phyloP scores from a whole-genome alignment of 2,113 vertebrate species.

The Pandion haliaetus region DNA sequence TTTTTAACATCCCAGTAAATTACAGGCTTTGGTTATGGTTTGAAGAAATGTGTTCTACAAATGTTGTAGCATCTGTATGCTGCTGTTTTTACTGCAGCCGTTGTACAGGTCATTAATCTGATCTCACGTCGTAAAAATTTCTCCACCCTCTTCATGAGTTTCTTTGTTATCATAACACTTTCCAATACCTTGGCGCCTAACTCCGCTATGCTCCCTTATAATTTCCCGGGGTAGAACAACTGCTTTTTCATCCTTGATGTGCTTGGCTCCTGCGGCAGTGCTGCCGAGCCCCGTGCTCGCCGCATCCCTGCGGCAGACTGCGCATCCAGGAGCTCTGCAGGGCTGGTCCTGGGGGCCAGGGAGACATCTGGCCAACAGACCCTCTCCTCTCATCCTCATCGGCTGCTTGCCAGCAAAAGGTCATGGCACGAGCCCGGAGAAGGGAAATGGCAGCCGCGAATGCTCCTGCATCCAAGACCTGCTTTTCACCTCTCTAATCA shows the following conservation, averaged over 20 bases:
- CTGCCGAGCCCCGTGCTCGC: background rate
- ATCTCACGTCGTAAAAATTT: background rate
- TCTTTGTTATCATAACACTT: constrained; percentile 8
- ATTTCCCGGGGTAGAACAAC: background rate
- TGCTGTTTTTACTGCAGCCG: constrained; percentile 33
- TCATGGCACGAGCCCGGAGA: background rate
- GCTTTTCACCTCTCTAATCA: background rate
- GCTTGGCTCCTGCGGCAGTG: background rate
- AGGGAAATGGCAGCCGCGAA: background rate
- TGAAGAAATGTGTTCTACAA: constrained; percentile 43
- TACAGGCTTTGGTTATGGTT: constrained; percentile 38
- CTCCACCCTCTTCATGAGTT: constrained; percentile 6
- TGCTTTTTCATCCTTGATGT: background rate
- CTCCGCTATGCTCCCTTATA: background rate
- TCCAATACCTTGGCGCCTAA: background rate
- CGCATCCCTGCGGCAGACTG: background rate
- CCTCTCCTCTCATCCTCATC: background rate
- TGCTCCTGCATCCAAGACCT: background rate
- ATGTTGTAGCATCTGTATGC: constrained; percentile 47
- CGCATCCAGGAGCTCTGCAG: background rate
- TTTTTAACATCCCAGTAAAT: constrained; percentile 27
- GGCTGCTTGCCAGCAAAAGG: background rate
- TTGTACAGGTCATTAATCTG: constrained; percentile 34
- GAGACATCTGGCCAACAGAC: background rate
- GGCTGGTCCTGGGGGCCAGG: background rate